Evolutionary conservation across 2,797 vertebrate genomes (phyloP).

Genomic region (Hybognathus amarus): DNA sequence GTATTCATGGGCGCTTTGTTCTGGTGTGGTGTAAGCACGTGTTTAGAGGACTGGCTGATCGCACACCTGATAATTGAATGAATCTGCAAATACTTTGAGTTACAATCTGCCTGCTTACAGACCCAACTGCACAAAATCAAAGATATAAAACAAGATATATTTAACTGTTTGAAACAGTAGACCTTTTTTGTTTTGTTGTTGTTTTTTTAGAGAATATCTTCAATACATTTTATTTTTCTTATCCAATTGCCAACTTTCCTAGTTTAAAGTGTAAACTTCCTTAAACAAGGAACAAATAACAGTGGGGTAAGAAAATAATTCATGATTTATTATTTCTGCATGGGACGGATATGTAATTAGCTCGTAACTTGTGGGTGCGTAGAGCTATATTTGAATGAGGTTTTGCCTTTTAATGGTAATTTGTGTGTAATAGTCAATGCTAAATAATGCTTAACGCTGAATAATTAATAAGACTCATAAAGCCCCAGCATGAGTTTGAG

Average conservation of each 20-base stretch:
- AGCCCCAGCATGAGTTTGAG: constrained; percentile 25
- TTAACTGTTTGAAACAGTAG: background rate
- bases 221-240: background rate
- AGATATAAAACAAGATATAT: background rate
- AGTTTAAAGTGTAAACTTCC: background rate
- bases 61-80: constrained; percentile 36
- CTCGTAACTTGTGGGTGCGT: background rate
- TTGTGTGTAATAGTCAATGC: constrained; percentile 6
- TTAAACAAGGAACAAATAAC: background rate
- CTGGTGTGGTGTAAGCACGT: constrained; percentile 29
- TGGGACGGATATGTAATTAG: constrained; percentile 23
- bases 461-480: constrained; percentile 39
- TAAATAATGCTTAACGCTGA: constrained; percentile 35
- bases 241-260: background rate
- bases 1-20: constrained; percentile 36
- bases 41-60: constrained; percentile 30
- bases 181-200: too few species aligned
- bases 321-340: background rate
- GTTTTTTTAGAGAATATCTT: background rate
- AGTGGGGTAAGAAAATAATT: background rate
- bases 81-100: constrained; percentile 24
- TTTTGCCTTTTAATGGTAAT: background rate
- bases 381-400: background rate
- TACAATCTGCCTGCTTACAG: constrained; percentile 1
- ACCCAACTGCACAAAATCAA: background rate